These are phyloP conservation scores for Calephelis nemesis DNA, from an alignment of 1,140 invertebrate genomes.

Conservation along the genomic window DNA sequence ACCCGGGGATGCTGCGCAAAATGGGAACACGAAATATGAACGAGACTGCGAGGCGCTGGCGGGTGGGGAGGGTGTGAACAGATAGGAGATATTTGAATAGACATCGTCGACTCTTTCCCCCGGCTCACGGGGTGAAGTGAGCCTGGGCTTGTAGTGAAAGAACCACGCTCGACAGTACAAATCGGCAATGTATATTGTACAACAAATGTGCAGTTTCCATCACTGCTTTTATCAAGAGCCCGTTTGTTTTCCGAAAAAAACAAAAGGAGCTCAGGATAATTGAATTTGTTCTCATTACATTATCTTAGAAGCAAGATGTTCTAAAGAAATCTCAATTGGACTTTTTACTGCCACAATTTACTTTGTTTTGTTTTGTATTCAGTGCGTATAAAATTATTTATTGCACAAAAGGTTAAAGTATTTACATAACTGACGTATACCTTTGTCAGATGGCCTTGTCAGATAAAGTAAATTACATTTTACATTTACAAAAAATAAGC, in stretches of 20 bases:
- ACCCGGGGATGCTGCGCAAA: slow-evolving; percentile 80
- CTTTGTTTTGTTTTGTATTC: slow-evolving; percentile 12
- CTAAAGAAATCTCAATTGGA: slow-evolving; percentile 26
- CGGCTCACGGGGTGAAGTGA: slow-evolving; percentile 37
- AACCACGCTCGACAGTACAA: slow-evolving; percentile 59
- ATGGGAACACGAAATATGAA: slow-evolving; percentile 77
- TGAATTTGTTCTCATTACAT: slow-evolving; percentile 74
- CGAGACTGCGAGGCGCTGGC: slow-evolving; percentile 78
- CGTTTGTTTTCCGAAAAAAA: slow-evolving; percentile 46
- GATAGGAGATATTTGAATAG: slow-evolving; percentile 76
- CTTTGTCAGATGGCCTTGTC: background rate
- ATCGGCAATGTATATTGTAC: slow-evolving; percentile 67
- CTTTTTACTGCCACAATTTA: slow-evolving; percentile 15
- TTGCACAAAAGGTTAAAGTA: background rate
- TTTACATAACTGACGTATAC: slow-evolving; percentile 7
- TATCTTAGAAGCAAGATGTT: slow-evolving; percentile 68
- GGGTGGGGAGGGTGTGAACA: slow-evolving; percentile 68
- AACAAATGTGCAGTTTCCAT: slow-evolving; percentile 70
- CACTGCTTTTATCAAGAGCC: slow-evolving; percentile 61
- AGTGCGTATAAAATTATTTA: slow-evolving; percentile 7
- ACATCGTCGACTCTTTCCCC: slow-evolving; percentile 62
- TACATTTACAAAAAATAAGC: too few species aligned
- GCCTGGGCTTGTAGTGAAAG: slow-evolving; percentile 42
- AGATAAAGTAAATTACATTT: slow-evolving; percentile 3
- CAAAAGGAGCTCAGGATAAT: slow-evolving; percentile 63